Conservation (phyloP, 2,888 invertebrate genomes). For the Stramonita haemastoma region DNA sequence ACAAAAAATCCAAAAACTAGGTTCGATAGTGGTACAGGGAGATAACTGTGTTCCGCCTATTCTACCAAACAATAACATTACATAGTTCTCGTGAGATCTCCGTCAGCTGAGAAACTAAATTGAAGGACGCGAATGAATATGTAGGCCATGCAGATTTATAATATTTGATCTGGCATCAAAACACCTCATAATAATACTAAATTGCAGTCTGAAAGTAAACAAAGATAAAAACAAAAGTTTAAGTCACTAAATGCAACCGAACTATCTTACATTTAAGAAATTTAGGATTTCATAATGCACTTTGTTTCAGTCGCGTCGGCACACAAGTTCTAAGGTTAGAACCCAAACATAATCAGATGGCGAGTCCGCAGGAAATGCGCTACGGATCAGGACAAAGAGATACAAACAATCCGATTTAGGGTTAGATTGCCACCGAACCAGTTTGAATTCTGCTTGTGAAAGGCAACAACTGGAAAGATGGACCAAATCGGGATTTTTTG, state of each 20-base stretch:
- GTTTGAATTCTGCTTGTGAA: not conserved
- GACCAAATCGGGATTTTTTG: conserved; percentile 93
- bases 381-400: not conserved
- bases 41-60: too few species aligned
- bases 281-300: not conserved
- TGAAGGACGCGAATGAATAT: conserved; percentile 27
- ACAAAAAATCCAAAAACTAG: not conserved
- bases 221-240: not conserved
- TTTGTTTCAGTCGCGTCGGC: not conserved
- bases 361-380: conserved; percentile 11
- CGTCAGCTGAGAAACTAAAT: conserved; percentile 23
- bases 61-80: not conserved
- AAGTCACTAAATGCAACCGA: too few species aligned
- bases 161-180: not conserved
- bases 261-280: too few species aligned
- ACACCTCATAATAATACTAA: not conserved
- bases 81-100: conserved; percentile 32
- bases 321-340: conserved; percentile 30
- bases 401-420: not conserved
- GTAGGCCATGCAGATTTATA: not conserved
- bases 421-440: not conserved
- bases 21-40: too few species aligned
- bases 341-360: conserved; percentile 74
- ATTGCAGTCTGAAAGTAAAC: not conserved
- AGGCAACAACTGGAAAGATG: conserved; percentile 33